Conservation (phyloP, 1,140 invertebrate genomes). For the Drosophila bifasciata region DNA sequence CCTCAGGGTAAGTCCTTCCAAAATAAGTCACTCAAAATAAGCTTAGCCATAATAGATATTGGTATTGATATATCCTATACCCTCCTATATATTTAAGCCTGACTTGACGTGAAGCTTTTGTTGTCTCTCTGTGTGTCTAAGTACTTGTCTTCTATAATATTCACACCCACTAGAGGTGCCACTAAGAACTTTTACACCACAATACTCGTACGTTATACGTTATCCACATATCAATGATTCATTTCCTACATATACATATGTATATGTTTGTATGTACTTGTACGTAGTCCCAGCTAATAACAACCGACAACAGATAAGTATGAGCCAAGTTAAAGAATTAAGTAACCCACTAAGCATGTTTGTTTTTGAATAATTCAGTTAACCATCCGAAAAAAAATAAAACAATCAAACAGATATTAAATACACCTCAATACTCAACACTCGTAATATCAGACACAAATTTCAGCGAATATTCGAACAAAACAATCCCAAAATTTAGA, state of each 20-base stretch:
- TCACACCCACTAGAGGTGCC: not conserved
- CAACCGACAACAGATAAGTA: too few relatives aligned
- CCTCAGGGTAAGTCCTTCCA: conserved; percentile 84
- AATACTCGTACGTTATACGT: not conserved
- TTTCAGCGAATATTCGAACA: not conserved
- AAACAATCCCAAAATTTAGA: not conserved
- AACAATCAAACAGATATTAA: not conserved
- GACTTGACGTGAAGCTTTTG: conserved; percentile 80
- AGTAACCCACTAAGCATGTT: conserved; percentile 1
- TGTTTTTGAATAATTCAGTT: not conserved
- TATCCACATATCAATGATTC: not conserved
- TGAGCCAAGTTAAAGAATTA: too few relatives aligned
- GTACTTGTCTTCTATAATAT: conserved; percentile 13
- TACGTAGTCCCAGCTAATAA: too few relatives aligned
- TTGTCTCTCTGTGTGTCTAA: conserved; percentile 63
- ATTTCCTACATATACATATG: conserved; percentile 3
- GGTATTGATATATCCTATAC: conserved; percentile 9
- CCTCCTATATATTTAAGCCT: conserved; percentile 55
- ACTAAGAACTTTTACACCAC: conserved; percentile 7
- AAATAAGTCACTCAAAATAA: conserved; percentile 18
- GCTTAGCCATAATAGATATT: conserved; percentile 28
- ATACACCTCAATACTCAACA: too few relatives aligned
- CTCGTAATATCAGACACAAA: too few relatives aligned
- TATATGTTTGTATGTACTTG: too few relatives aligned
- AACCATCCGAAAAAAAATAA: not conserved